These are phyloP conservation scores for Diprion similis DNA, from an alignment of 1,140 invertebrate genomes.

Conservation along the genomic window DNA sequence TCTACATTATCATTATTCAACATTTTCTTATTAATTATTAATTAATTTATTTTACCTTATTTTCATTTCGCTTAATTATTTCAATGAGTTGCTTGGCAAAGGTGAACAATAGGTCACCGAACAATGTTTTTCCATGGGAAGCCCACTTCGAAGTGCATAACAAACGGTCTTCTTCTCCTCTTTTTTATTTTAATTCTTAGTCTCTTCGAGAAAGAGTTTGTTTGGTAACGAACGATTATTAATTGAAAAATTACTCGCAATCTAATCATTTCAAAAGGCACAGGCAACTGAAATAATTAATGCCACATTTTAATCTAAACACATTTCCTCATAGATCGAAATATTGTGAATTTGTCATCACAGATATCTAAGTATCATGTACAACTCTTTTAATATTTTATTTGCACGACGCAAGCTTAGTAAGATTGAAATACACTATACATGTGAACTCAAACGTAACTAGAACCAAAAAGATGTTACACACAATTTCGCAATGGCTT, in stretches of 20 bases:
- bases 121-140: constrained; percentile 35
- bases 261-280: constrained; percentile 1
- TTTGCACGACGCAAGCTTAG: background rate
- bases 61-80: constrained; percentile 4
- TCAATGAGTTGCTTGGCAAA: background rate
- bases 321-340: background rate
- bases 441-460: background rate
- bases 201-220: constrained; percentile 9
- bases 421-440: background rate
- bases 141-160: constrained; percentile 48
- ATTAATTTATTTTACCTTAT: constrained; percentile 18
- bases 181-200: constrained; percentile 12
- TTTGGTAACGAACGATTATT: constrained; percentile 6
- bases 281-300: background rate
- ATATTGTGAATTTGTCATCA: background rate
- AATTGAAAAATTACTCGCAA: background rate
- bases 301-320: background rate
- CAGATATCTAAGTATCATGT: background rate
- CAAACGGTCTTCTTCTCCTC: constrained; percentile 25
- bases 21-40: constrained; percentile 38
- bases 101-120: background rate
- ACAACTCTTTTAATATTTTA: background rate
- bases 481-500: too few relatives aligned
- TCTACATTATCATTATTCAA: constrained; percentile 49
- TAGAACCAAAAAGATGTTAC: too few relatives aligned